Evolutionary conservation across 2,797 vertebrate genomes (phyloP).

Genomic region (Nasua narica): DNA sequence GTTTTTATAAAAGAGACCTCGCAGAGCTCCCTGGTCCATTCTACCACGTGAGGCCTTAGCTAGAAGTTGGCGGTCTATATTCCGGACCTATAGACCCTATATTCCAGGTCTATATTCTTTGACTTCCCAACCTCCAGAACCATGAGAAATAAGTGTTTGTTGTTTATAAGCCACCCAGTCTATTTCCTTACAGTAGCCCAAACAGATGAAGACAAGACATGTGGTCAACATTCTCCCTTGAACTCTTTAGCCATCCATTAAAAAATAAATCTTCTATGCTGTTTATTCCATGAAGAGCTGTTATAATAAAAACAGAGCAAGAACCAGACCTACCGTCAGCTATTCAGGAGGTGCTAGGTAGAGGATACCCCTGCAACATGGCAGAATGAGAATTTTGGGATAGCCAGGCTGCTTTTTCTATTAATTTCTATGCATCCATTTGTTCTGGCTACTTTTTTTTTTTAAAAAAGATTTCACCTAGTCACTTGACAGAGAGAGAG

Average conservation of each 20-base stretch:
- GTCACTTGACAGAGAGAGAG: no score
- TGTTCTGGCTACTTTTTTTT: neutral
- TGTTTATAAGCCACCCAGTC: neutral
- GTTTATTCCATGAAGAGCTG: neutral
- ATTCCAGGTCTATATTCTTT: neutral
- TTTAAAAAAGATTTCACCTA: no score
- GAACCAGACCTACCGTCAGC: neutral
- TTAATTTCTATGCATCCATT: neutral
- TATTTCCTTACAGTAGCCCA: neutral
- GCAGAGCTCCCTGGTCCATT: neutral
- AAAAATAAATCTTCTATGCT: neutral
- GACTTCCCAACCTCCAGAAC: neutral
- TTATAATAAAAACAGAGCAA: conserved; percentile 3
- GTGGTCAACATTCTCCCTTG: neutral
- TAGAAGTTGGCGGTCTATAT: neutral
- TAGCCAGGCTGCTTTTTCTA: neutral
- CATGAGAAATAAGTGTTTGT: neutral
- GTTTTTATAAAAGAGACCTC: neutral
- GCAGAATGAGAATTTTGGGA: neutral
- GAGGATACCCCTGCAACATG: neutral
- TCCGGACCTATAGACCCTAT: no score
- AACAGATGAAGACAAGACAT: neutral
- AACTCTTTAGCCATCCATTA: neutral
- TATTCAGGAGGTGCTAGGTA: neutral
- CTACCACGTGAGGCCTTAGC: neutral